phyloP scores from a whole-genome alignment of 2,888 invertebrate genomes.

The Hermodice carunculata region DNA sequence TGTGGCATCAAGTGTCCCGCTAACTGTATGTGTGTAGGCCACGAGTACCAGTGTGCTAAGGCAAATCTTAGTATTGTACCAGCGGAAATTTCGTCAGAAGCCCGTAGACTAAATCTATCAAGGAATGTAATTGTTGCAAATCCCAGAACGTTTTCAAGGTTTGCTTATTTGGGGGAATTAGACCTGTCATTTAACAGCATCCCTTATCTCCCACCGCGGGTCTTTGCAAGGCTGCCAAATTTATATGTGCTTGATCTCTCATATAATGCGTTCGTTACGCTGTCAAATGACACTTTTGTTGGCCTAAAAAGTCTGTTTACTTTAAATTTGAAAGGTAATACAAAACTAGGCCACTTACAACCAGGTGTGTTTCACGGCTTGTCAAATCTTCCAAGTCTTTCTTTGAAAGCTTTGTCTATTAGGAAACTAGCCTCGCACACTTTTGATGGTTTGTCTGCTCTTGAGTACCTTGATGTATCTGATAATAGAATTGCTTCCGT shows the following conservation, averaged over 20 bases:
- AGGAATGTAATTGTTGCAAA: too few relatives aligned
- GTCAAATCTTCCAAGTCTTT: neutral
- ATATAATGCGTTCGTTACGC: too few relatives aligned
- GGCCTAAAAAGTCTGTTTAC: neutral
- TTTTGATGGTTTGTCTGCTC: neutral
- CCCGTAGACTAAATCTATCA: too few relatives aligned
- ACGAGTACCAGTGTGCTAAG: too few relatives aligned
- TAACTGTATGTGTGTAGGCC: too few relatives aligned
- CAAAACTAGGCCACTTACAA: too few relatives aligned
- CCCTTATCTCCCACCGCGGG: neutral
- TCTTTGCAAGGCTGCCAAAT: neutral
- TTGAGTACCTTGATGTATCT: conserved; percentile 3
- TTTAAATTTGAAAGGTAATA: too few relatives aligned
- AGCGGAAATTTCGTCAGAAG: too few relatives aligned
- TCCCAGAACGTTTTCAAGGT: neutral
- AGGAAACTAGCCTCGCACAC: neutral
- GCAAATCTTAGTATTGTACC: too few relatives aligned
- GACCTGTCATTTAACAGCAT: conserved; percentile 1
- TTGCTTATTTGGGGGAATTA: neutral
- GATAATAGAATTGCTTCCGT: neutral
- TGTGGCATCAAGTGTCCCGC: too few relatives aligned
- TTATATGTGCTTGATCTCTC: neutral
- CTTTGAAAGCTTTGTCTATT: neutral
- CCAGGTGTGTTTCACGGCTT: too few relatives aligned
- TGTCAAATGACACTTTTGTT: neutral